Evolutionary conservation across 1,140 invertebrate species (phyloP).

Genomic region (Leguminivora glycinivorella): DNA sequence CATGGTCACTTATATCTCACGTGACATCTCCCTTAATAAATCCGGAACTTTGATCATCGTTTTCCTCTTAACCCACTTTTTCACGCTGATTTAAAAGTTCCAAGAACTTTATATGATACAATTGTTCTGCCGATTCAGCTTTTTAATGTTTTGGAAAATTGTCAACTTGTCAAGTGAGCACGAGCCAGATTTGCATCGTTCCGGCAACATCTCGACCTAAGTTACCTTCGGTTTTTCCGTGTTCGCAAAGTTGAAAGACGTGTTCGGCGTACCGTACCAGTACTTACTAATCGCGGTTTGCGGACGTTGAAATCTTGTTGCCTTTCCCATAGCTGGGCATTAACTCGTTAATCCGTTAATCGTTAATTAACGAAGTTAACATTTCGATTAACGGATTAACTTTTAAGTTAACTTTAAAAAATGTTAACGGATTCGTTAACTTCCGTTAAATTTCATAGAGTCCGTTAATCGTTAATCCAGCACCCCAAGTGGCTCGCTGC

Average conservation of each 20-base stretch:
- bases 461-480: no score
- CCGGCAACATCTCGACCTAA: not conserved
- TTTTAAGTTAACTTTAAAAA: no score
- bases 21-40: not conserved
- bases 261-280: slow-evolving; percentile 23
- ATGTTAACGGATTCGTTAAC: no score
- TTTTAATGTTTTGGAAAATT: slow-evolving; percentile 23
- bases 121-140: slow-evolving; percentile 16
- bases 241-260: slow-evolving; percentile 27
- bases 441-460: no score
- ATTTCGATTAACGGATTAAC: no score
- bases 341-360: no score
- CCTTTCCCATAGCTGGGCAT: no score
- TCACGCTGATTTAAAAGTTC: not conserved
- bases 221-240: slow-evolving; percentile 26
- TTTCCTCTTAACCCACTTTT: slow-evolving; percentile 1
- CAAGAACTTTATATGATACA: slow-evolving; percentile 10
- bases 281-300: not conserved
- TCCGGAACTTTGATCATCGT: not conserved
- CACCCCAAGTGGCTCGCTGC: no score
- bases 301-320: slow-evolving; percentile 4
- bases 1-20: not conserved
- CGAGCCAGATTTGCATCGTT: slow-evolving; percentile 20
- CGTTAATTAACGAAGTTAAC: no score
- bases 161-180: slow-evolving; percentile 19